phyloP scores from a whole-genome alignment of 2,888 invertebrate species.

The Callimorpha dominula region DNA sequence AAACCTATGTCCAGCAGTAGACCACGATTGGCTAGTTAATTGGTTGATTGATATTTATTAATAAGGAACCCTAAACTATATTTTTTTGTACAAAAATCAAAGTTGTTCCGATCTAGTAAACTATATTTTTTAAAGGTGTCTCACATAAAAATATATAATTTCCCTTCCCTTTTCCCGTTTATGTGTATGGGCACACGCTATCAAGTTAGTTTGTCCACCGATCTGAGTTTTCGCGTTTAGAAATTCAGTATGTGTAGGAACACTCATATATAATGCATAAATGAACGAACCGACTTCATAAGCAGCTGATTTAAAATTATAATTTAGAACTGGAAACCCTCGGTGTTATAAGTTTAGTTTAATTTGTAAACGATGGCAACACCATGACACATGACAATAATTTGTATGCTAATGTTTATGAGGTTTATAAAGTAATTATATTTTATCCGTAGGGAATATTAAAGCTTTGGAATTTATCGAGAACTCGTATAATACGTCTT shows the following conservation, averaged over 20 bases:
- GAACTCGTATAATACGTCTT: neutral
- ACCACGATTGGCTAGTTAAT: too few species aligned
- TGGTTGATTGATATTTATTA: too few species aligned
- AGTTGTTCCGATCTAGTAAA: too few species aligned
- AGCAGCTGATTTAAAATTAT: constrained; percentile 74
- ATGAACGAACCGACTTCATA: constrained; percentile 63
- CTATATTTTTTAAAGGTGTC: too few species aligned
- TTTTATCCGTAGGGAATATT: neutral
- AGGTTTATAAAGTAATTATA: constrained; percentile 21
- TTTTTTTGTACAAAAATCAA: too few species aligned
- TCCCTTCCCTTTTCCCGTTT: neutral
- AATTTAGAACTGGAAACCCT: constrained; percentile 59
- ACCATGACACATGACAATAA: constrained; percentile 48
- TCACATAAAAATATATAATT: neutral
- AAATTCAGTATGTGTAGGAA: constrained; percentile 56
- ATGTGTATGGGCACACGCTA: constrained; percentile 23
- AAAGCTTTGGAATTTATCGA: neutral
- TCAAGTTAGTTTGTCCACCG: constrained; percentile 42
- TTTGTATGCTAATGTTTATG: constrained; percentile 47
- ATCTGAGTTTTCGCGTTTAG: constrained; percentile 48
- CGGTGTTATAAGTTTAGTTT: constrained; percentile 48
- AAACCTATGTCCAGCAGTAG: too few species aligned
- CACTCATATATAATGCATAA: constrained; percentile 67
- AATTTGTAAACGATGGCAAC: constrained; percentile 49
- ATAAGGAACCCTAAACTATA: too few species aligned